Evolutionary conservation across 2,113 vertebrate species (phyloP).

Genomic region (human (Homo sapiens)): GRCh38 chr6:119294001-119294500

Average conservation of each 20-base stretch:
- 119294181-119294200: background rate
- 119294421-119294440: background rate
- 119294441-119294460: background rate
- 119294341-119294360: background rate
- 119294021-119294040: background rate
- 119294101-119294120: background rate
- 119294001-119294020: background rate
- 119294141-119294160: background rate
- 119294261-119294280: background rate
- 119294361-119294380: background rate
- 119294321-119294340: background rate
- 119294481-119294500: constrained; percentile 28
- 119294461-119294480: background rate
- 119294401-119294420: background rate
- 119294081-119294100: background rate
- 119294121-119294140: background rate
- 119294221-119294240: background rate
- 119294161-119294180: background rate
- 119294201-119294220: background rate
- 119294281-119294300: constrained; percentile 17
- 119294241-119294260: background rate
- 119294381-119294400: background rate
- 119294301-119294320: background rate
- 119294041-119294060: background rate
- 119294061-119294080: background rate